A percentile compares a stretch with the other conserved stretches of the same genome.
These are phyloP conservation scores for Ectropis grisescens DNA, from an alignment of 1,140 invertebrate genomes.

Conservation along the genomic window DNA sequence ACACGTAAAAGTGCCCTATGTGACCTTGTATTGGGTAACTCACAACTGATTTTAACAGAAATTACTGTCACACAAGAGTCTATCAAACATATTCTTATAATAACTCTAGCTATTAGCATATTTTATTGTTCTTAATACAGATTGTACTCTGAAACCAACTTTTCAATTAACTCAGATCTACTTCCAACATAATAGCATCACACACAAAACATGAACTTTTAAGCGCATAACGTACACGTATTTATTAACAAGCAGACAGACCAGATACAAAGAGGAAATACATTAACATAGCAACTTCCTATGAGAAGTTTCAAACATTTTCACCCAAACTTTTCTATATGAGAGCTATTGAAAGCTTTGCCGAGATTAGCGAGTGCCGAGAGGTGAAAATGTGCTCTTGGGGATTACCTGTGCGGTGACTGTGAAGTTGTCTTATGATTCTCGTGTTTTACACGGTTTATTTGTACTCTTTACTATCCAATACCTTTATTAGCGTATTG, in stretches of 20 bases:
- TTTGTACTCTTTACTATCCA: no score
- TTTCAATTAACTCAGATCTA: slow-evolving; percentile 14
- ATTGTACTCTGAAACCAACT: no score
- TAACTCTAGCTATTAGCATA: no score
- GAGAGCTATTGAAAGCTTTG: slow-evolving; percentile 61
- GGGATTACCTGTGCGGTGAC: slow-evolving; percentile 48
- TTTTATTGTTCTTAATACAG: no score
- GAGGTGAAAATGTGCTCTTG: slow-evolving; percentile 49
- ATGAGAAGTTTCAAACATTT: slow-evolving; percentile 59
- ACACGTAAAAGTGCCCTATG: no score
- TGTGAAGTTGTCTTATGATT: slow-evolving; percentile 55
- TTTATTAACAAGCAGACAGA: slow-evolving; percentile 49
- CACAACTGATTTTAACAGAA: no score
- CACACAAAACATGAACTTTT: no score
- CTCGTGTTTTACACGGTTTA: no score
- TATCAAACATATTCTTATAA: no score
- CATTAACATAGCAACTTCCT: slow-evolving; percentile 63
- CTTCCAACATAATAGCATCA: neutral
- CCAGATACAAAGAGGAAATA: slow-evolving; percentile 58
- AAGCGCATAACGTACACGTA: slow-evolving; percentile 10
- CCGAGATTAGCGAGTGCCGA: slow-evolving; percentile 58
- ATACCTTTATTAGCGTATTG: no score
- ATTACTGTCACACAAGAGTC: no score
- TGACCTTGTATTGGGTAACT: no score
- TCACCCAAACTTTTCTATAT: slow-evolving; percentile 64